Evolutionary conservation across 2,113 vertebrate species (phyloP).

Genomic region (Brachyistius frenatus): DNA sequence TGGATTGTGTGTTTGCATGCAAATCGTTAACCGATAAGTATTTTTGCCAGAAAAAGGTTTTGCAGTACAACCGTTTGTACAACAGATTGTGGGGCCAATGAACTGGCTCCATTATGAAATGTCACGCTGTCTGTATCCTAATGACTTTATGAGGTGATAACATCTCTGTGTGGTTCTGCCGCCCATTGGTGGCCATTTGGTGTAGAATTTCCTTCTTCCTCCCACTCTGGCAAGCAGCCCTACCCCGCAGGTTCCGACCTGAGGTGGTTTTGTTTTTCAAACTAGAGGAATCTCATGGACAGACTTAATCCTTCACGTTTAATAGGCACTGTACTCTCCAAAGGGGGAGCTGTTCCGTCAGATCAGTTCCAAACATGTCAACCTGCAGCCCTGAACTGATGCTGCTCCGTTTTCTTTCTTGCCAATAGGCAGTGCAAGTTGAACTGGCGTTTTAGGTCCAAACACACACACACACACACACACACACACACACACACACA

Average conservation of each 20-base stretch:
- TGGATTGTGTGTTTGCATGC: neutral
- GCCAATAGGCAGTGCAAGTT: neutral
- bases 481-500: neutral
- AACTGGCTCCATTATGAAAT: no score
- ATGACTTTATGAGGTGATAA: neutral
- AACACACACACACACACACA: neutral
- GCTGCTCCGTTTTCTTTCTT: neutral
- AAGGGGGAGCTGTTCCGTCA: neutral
- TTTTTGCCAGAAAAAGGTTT: neutral
- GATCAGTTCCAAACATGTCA: neutral
- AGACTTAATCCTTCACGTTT: neutral
- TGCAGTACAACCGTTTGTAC: neutral
- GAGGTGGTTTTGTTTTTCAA: no score
- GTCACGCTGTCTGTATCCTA: neutral
- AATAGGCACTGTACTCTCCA: conserved; percentile 3
- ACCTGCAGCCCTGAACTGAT: neutral
- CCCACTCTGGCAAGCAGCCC: no score
- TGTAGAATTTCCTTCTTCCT: neutral
- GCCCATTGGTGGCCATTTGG: neutral
- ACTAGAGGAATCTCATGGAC: neutral
- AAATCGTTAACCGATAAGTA: no score
- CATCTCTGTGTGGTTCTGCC: neutral
- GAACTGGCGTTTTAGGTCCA: neutral
- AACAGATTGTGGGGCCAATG: no score
- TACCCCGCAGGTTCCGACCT: no score